A percentile compares a stretch with the other conserved stretches of the same genome.
Evolutionary conservation across 2,888 invertebrate genomes (phyloP).

Genomic region (Gasteruption jaculator): DNA sequence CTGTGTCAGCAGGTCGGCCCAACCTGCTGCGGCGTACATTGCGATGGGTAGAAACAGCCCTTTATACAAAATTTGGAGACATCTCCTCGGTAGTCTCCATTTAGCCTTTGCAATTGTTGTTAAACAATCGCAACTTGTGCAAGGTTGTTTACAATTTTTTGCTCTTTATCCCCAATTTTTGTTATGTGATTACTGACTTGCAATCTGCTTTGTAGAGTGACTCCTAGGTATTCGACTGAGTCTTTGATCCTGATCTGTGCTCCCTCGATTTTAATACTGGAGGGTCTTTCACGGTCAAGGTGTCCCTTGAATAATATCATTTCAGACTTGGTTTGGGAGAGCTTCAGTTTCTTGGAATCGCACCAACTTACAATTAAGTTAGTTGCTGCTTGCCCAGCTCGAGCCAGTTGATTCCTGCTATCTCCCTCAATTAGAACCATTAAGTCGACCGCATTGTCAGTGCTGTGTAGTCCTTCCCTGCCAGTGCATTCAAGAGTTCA

Average conservation of each 20-base stretch:
- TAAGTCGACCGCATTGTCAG: slow-evolving; percentile 1
- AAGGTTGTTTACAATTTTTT: neutral
- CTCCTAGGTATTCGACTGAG: neutral
- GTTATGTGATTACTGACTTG: neutral
- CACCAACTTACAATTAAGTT: neutral
- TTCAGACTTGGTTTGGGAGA: slow-evolving; percentile 1
- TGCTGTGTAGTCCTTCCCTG: neutral
- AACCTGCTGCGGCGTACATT: too few relatives aligned
- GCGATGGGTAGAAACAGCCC: slow-evolving; percentile 1
- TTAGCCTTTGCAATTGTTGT: too few relatives aligned
- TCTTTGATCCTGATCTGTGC: neutral
- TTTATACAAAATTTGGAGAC: neutral
- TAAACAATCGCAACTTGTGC: neutral
- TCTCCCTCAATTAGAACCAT: neutral
- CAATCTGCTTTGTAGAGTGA: neutral
- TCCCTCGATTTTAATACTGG: neutral
- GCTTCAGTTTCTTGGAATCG: neutral
- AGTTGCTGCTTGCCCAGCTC: neutral
- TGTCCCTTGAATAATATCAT: neutral
- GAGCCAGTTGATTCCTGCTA: neutral
- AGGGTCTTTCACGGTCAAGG: neutral
- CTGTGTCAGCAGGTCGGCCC: neutral
- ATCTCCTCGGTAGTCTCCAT: slow-evolving; percentile 3
- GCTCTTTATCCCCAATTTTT: neutral
- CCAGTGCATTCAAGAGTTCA: neutral